A percentile compares a stretch with the other conserved stretches of the same genome.
phyloP scores from a whole-genome alignment of 2,888 invertebrate species.

The Laothoe populi region DNA sequence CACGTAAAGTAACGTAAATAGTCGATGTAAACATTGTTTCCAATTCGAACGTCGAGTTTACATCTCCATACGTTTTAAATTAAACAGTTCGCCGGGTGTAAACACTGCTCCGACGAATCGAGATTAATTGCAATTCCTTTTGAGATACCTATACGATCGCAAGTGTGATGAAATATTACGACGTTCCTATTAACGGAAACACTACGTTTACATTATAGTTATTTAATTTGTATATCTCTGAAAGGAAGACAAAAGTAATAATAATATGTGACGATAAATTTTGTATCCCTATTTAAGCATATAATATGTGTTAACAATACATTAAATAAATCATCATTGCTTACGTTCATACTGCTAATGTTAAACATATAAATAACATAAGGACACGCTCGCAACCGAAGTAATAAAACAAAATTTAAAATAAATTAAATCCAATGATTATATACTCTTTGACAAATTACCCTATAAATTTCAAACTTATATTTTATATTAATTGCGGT shows the following conservation, averaged over 20 bases:
- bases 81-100: constrained; percentile 1
- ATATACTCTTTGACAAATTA: no score
- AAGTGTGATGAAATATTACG: constrained; percentile 4
- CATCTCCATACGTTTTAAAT: constrained; percentile 30
- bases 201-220: not conserved
- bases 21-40: constrained; percentile 38
- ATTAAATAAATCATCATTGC: no score
- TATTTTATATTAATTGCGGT: no score
- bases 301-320: no score
- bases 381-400: no score
- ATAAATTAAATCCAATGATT: no score
- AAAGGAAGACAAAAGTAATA: not conserved
- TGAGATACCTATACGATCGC: not conserved
- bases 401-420: no score
- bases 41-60: constrained; percentile 18
- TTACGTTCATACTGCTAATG: no score
- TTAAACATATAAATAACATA: no score
- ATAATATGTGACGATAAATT: no score
- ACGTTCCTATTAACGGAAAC: not conserved
- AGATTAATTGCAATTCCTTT: constrained; percentile 22
- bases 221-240: not conserved
- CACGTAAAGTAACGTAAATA: constrained; percentile 47
- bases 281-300: no score
- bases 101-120: not conserved
- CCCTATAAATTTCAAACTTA: no score